A percentile compares a stretch with the other conserved stretches of the same genome.
Evolutionary conservation across 2,888 invertebrate genomes (phyloP).

Genomic region (Dexiosoma caninum): DNA sequence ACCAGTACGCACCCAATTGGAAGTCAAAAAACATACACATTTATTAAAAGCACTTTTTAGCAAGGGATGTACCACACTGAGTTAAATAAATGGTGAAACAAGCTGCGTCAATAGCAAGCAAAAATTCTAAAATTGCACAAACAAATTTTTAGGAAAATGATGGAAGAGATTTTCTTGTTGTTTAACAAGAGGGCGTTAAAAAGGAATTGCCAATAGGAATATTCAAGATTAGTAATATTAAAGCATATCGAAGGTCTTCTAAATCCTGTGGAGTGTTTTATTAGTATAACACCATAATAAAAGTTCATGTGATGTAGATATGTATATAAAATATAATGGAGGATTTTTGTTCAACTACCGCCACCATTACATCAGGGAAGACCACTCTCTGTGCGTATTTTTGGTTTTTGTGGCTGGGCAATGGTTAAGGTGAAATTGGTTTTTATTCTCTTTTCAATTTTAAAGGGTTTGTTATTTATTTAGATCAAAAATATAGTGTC

Average conservation of each 20-base stretch:
- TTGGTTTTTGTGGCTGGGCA: slow-evolving; percentile 48
- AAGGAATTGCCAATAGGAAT: not conserved
- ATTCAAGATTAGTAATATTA: slow-evolving; percentile 9
- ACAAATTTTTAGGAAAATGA: slow-evolving; percentile 64
- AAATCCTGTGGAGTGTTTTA: slow-evolving; percentile 55
- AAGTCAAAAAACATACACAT: too few relatives aligned
- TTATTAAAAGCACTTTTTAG: not conserved
- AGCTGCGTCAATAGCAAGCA: slow-evolving; percentile 69
- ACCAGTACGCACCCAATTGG: not conserved
- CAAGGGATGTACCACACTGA: slow-evolving; percentile 48
- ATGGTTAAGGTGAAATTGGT: slow-evolving; percentile 41
- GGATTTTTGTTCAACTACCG: slow-evolving; percentile 26
- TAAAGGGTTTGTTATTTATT: too few relatives aligned
- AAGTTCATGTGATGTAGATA: not conserved
- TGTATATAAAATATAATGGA: not conserved
- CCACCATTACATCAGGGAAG: slow-evolving; percentile 28
- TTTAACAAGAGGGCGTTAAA: not conserved
- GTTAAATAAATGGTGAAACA: slow-evolving; percentile 18
- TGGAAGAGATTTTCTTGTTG: not conserved
- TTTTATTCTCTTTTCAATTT: too few relatives aligned
- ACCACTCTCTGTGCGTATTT: slow-evolving; percentile 38
- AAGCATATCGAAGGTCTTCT: slow-evolving; percentile 54
- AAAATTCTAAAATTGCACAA: slow-evolving; percentile 57
- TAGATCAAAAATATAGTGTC: too few relatives aligned
- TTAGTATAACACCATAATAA: slow-evolving; percentile 24